These are phyloP conservation scores for Sarcophaga peregrina DNA, from an alignment of 1,140 invertebrate species.

Conservation along the genomic window DNA sequence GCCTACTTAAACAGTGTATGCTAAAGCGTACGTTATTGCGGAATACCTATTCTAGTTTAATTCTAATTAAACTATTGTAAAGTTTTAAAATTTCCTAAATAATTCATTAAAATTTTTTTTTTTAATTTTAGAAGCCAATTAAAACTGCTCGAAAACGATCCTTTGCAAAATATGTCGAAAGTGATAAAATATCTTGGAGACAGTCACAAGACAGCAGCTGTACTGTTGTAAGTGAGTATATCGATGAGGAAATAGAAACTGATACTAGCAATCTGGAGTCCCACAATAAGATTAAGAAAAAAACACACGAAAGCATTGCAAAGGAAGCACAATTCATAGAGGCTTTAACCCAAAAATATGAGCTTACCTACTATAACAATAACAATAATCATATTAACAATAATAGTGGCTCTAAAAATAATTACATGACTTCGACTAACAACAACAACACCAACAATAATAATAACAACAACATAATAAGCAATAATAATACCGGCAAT, in stretches of 20 bases:
- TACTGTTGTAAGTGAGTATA: background rate
- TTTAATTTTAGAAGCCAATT: background rate
- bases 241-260: background rate
- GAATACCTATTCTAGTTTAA: too few relatives aligned
- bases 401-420: background rate
- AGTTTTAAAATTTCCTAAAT: too few relatives aligned
- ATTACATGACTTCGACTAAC: background rate
- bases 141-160: background rate
- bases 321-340: background rate
- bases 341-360: background rate
- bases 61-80: too few relatives aligned
- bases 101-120: too few relatives aligned
- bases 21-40: too few relatives aligned
- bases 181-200: background rate
- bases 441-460: background rate
- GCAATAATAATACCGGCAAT: background rate
- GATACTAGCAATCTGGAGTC: background rate
- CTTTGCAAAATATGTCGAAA: background rate
- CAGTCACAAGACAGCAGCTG: background rate
- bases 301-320: background rate
- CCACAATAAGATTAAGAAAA: background rate
- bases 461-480: background rate
- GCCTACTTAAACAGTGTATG: too few relatives aligned
- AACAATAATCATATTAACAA: background rate
- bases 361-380: background rate